These are phyloP conservation scores for Seira ritae DNA, from an alignment of 2,888 invertebrate species.

Conservation along the genomic window DNA sequence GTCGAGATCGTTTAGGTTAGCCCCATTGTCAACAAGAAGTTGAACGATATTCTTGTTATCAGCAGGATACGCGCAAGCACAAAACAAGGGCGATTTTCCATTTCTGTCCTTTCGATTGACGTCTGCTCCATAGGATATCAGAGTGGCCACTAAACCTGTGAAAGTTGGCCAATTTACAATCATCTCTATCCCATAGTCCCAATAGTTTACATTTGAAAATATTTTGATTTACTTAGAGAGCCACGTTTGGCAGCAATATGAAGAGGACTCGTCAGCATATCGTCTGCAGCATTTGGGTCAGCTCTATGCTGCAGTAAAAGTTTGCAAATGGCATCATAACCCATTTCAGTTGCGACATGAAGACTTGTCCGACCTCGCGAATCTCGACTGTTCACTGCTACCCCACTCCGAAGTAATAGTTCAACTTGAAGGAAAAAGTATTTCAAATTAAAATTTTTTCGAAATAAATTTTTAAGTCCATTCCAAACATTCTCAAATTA, in stretches of 20 bases:
- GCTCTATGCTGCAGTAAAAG: conserved; percentile 67
- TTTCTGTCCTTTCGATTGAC: conserved; percentile 66
- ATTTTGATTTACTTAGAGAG: conserved; percentile 61
- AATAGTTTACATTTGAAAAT: neutral
- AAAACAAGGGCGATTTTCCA: conserved; percentile 67
- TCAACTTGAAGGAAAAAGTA: conserved; percentile 60
- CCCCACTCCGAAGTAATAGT: conserved; percentile 68
- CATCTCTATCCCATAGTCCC: neutral
- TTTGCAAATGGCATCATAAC: conserved; percentile 66
- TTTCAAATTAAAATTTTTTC: conserved; percentile 12
- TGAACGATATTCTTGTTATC: conserved; percentile 63
- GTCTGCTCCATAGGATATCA: conserved; percentile 68
- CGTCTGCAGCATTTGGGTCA: conserved; percentile 70
- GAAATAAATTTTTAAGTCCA: conserved; percentile 16
- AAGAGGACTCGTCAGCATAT: conserved; percentile 64
- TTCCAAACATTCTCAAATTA: conserved; percentile 18
- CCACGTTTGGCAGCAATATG: conserved; percentile 69
- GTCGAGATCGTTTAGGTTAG: conserved; percentile 67
- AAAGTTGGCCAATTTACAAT: neutral
- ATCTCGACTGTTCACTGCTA: conserved; percentile 70
- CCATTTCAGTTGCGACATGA: conserved; percentile 70
- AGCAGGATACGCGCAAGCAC: conserved; percentile 64
- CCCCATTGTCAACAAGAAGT: conserved; percentile 67
- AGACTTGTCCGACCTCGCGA: conserved; percentile 67
- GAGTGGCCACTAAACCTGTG: conserved; percentile 43